A percentile compares a stretch with the other conserved stretches of the same genome.
Conservation (phyloP, 2,888 invertebrate species). For the Lamellibrachia satsuma region DNA sequence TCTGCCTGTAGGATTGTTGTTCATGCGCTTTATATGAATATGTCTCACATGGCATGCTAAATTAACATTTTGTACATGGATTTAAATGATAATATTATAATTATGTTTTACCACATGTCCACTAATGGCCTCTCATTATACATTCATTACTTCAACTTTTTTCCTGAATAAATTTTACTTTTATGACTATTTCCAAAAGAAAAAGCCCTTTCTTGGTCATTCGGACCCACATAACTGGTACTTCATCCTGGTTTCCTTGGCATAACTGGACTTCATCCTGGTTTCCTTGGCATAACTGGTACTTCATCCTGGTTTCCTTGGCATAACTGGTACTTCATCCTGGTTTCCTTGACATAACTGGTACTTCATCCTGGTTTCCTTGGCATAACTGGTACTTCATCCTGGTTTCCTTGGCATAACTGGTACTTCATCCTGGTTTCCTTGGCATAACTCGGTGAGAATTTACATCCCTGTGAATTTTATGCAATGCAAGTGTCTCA, state of each 20-base stretch:
- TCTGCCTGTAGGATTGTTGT: not conserved
- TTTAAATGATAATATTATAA: not conserved
- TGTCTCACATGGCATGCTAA: not conserved
- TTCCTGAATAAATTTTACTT: not conserved
- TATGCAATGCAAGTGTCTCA: not conserved
- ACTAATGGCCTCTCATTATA: not conserved
- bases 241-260: not conserved
- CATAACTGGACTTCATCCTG: too few species aligned
- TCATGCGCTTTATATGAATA: not conserved
- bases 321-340: not conserved
- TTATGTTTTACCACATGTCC: constrained; percentile 13
- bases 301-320: not conserved
- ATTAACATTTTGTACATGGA: too few species aligned
- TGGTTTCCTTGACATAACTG: too few species aligned
- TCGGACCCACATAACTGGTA: not conserved
- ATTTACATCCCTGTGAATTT: not conserved
- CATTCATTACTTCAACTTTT: not conserved
- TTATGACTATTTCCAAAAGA: too few species aligned
- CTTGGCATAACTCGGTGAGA: not conserved
- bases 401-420: too few species aligned
- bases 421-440: not conserved
- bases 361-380: not conserved
- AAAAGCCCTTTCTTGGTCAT: not conserved
- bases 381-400: not conserved
- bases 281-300: not conserved